Conservation (phyloP, 2,888 invertebrate genomes). For the Dicroscelio sp. region DNA sequence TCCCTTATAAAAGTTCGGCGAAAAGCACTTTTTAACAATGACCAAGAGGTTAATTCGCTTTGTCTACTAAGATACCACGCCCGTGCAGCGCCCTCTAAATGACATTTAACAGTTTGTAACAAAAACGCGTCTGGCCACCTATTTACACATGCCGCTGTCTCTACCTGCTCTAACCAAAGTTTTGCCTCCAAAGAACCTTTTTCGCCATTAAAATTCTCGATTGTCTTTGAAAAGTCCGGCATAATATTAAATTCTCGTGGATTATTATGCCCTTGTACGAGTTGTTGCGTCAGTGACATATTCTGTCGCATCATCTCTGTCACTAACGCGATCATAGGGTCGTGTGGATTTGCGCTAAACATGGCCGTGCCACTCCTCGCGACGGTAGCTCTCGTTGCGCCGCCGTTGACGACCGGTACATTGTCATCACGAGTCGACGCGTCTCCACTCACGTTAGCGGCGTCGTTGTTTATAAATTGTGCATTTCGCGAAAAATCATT, state of each 20-base stretch:
- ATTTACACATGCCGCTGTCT: constrained; percentile 66
- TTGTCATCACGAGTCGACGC: too few relatives aligned
- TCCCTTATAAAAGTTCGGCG: constrained; percentile 58
- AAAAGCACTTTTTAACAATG: constrained; percentile 63
- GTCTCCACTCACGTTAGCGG: too few relatives aligned
- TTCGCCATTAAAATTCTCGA: background rate
- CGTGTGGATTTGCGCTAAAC: too few relatives aligned
- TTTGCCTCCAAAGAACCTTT: constrained; percentile 54
- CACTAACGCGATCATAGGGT: constrained; percentile 3
- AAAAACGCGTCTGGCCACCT: constrained; percentile 72
- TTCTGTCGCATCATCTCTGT: constrained; percentile 32
- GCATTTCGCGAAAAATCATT: too few relatives aligned
- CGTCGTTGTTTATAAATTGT: too few relatives aligned
- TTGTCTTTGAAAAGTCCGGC: constrained; percentile 14
- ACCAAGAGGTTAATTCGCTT: constrained; percentile 60
- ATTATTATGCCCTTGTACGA: background rate
- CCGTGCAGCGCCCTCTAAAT: constrained; percentile 66
- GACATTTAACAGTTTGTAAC: constrained; percentile 66
- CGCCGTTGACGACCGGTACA: too few relatives aligned
- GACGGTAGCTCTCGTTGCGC: too few relatives aligned
- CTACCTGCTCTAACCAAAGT: constrained; percentile 64
- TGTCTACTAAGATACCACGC: constrained; percentile 67
- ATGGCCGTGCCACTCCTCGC: too few relatives aligned
- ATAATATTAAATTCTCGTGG: constrained; percentile 19
- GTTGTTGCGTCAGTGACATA: constrained; percentile 6